Evolutionary conservation across 2,113 vertebrate genomes (phyloP).

Genomic region (Piaya cayana): DNA sequence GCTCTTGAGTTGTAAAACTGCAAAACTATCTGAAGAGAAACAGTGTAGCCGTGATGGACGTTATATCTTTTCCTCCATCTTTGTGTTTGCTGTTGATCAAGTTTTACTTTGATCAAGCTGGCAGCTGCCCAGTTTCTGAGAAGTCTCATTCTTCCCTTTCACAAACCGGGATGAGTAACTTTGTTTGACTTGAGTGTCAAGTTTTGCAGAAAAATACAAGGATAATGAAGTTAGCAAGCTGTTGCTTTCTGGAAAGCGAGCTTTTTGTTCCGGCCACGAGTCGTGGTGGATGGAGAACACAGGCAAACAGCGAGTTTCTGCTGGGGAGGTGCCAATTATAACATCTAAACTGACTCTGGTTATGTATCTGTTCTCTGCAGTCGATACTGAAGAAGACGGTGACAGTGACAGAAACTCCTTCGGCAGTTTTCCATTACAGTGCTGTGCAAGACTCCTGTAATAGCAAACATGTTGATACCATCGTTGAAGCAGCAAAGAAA

Average conservation of each 20-base stretch:
- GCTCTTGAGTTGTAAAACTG: not conserved
- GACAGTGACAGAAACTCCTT: slow-evolving; percentile 80
- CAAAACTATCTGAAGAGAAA: not conserved
- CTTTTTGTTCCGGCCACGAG: not conserved
- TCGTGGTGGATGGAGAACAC: not conserved
- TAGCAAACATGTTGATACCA: slow-evolving; percentile 77
- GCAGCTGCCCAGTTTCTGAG: not conserved
- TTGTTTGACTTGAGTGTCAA: not conserved
- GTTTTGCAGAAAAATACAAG: not conserved
- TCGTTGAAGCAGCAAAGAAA: slow-evolving; percentile 90
- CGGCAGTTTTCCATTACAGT: slow-evolving; percentile 81
- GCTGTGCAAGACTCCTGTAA: slow-evolving; percentile 70
- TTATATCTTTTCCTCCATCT: not conserved
- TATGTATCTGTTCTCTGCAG: slow-evolving; percentile 63
- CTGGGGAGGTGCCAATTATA: not conserved
- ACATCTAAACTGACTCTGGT: not conserved
- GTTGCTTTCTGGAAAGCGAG: not conserved
- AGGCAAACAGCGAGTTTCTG: not conserved
- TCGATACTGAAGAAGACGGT: slow-evolving; percentile 86
- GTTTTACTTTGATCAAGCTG: not conserved
- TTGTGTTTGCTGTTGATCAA: not conserved
- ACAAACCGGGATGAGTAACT: slow-evolving; percentile 7
- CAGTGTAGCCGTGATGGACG: not conserved
- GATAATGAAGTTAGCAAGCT: not conserved
- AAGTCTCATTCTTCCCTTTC: not conserved